phyloP scores from a whole-genome alignment of 1,140 invertebrate species.

The Drosophila tsacasi region DNA sequence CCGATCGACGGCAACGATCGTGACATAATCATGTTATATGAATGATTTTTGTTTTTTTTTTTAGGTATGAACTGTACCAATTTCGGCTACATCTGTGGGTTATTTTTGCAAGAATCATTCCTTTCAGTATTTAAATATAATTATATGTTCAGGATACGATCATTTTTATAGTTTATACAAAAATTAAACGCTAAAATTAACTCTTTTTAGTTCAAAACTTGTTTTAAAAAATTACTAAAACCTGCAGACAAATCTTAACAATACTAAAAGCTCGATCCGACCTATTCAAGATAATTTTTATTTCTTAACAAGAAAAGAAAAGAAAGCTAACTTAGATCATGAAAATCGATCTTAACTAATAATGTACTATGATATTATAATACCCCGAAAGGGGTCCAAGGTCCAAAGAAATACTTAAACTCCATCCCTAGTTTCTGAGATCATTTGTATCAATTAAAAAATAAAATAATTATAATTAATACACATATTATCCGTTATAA shows the following conservation, averaged over 20 bases:
- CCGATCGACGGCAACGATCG: slow-evolving; percentile 19
- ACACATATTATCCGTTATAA: not conserved
- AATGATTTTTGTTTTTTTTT: slow-evolving; percentile 13
- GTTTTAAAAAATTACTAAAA: not conserved
- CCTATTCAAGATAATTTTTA: not conserved
- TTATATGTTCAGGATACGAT: not conserved
- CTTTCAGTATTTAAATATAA: not conserved
- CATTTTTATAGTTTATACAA: not conserved
- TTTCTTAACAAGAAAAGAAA: too few relatives aligned
- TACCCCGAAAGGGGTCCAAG: too few relatives aligned
- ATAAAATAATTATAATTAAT: not conserved
- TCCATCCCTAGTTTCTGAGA: too few relatives aligned
- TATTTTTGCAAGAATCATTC: not conserved
- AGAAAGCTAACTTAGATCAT: too few relatives aligned
- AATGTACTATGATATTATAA: too few relatives aligned
- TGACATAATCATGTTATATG: slow-evolving; percentile 49
- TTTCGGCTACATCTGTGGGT: not conserved
- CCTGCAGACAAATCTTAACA: not conserved
- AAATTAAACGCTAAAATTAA: not conserved
- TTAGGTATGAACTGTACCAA: slow-evolving; percentile 19
- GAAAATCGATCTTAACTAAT: too few relatives aligned
- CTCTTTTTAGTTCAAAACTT: not conserved
- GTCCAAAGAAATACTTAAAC: too few relatives aligned
- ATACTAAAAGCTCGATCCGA: too few relatives aligned
- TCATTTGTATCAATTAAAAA: not conserved